phyloP scores from a whole-genome alignment of 2,113 vertebrate species.

The Anoura caudifer region DNA sequence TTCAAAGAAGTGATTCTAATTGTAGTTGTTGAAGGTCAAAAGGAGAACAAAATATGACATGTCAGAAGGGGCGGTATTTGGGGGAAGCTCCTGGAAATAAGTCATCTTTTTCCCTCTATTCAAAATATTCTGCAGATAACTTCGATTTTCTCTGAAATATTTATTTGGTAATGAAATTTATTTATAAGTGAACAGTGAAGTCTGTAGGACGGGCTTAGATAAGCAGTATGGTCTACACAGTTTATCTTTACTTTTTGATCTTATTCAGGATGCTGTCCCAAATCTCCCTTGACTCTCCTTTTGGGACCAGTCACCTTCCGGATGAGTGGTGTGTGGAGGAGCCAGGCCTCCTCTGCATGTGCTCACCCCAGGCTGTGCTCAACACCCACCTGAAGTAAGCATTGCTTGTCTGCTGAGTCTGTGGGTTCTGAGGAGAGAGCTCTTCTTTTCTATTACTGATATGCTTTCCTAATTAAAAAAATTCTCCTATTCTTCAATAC shows the following conservation, averaged over 20 bases:
- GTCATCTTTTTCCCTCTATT: background rate
- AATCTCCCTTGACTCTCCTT: background rate
- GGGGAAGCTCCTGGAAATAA: background rate
- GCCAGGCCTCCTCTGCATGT: background rate
- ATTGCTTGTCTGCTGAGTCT: background rate
- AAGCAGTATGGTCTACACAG: background rate
- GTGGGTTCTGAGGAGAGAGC: background rate
- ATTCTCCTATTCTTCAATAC: background rate
- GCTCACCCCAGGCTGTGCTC: background rate
- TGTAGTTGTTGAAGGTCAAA: background rate
- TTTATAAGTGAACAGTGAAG: background rate
- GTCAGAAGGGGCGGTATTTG: background rate
- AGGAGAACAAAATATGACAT: background rate
- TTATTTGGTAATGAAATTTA: constrained; percentile 16
- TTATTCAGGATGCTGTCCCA: background rate
- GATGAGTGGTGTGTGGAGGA: background rate
- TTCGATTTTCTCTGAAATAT: background rate
- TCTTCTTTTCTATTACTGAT: background rate
- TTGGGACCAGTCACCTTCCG: background rate
- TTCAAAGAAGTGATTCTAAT: background rate
- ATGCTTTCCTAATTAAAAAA: background rate
- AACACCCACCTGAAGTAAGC: background rate
- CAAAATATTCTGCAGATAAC: background rate
- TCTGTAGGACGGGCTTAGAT: background rate
- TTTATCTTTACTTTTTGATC: background rate